Evolutionary conservation across 1,140 invertebrate species (phyloP), one percentile per base, ranked within the genome.

Genomic region (Physella acuta): DNA sequence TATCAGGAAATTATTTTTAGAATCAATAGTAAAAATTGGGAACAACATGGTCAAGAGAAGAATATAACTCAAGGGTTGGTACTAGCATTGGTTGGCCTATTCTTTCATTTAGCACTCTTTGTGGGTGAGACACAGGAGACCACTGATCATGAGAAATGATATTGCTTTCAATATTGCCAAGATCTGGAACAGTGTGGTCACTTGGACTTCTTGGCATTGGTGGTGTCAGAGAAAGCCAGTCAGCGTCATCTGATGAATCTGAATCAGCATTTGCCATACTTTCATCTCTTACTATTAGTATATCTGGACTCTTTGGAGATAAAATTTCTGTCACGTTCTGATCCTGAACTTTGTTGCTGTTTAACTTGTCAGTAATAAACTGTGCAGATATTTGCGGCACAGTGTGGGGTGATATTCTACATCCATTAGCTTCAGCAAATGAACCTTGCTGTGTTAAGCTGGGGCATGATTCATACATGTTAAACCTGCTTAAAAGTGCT

Each of bases 171-270:
- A 49, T n/a, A 28, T 62, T 37, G 28, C 16, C 39, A 1, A 56
- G 53, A 26, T 66, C 64, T 59, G 66, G 66, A 1, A 68, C 66
- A 28, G 37, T 44, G 20, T 68, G 66, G 56, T 68, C 66, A 24
- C 56, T 37, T 3, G 66, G 66, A 60, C 66, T 68, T 3, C 55
- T 34, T 20, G 55, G 30, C n/a, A 58, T 56, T 59, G 66, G 66
- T 5, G 66, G 66, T 16, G 66, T 68, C n/a, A 60, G 20, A 5
- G 66, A 68, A 16, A 59, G 37, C 66, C 66, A 68, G 39, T 68
- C 66, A 8, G 49, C 36, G 24, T 68, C 66, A n/a, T 28, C 66
- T 36, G 37, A 3, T 24, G 63, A 67, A 34, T 67, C 65, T n/a
- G 49, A 52, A 31, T 65, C 63, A 53, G 26, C 17, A 36, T 53